phyloP scores from a whole-genome alignment of 2,888 invertebrate genomes.

The Drosophila prostipennis region DNA sequence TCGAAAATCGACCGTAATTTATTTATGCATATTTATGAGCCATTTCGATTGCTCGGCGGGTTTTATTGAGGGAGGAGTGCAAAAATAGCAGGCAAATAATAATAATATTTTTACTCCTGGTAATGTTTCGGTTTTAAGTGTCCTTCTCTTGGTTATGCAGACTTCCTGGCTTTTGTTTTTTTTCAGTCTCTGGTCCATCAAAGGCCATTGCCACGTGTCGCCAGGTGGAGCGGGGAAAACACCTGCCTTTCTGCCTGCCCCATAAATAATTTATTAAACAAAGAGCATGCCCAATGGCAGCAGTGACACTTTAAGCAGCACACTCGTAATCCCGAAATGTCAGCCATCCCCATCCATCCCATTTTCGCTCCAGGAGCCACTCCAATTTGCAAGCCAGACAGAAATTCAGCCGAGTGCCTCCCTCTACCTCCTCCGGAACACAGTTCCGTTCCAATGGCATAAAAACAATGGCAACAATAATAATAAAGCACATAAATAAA shows the following conservation, averaged over 20 bases:
- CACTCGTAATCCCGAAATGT: conserved; percentile 35
- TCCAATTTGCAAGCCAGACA: conserved; percentile 43
- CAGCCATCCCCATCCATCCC: conserved; percentile 10
- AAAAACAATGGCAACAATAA: conserved; percentile 53
- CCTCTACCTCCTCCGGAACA: conserved; percentile 4
- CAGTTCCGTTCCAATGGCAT: conserved; percentile 4
- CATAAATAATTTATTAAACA: conserved; percentile 78
- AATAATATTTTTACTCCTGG: neutral
- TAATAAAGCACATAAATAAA: conserved; percentile 73
- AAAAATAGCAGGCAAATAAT: conserved; percentile 9
- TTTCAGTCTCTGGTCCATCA: conserved; percentile 13
- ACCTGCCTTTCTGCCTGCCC: conserved; percentile 16
- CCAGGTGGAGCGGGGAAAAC: conserved; percentile 1
- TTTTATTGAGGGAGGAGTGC: neutral
- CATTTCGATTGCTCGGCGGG: conserved; percentile 19
- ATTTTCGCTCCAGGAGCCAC: conserved; percentile 18
- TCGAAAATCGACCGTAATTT: conserved; percentile 25
- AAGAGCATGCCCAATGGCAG: conserved; percentile 70
- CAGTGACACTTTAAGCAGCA: conserved; percentile 75
- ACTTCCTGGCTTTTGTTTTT: neutral
- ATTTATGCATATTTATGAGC: conserved; percentile 47
- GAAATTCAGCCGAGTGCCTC: conserved; percentile 28
- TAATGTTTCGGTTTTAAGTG: conserved; percentile 5
- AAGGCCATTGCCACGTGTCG: conserved; percentile 34
- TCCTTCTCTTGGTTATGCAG: conserved; percentile 8